Percentiles rank a stretch among this genome's conserved stretches.
Evolutionary conservation across 2,113 vertebrate genomes (phyloP).

Genomic region (Xerus inauris): DNA sequence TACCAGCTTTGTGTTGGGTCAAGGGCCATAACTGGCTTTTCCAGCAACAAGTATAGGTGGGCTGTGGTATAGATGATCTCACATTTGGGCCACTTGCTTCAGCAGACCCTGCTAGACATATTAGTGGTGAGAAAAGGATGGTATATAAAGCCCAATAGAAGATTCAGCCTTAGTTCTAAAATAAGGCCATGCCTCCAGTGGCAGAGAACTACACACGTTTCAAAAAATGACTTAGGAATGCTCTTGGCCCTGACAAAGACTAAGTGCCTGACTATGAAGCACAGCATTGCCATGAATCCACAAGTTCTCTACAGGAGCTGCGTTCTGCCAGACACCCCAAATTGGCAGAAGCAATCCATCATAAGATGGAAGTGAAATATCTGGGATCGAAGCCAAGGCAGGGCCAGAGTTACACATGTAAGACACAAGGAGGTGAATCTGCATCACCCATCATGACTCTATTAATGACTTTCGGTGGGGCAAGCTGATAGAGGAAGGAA

Average conservation of each 20-base stretch:
- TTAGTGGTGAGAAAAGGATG: not conserved
- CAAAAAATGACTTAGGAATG: not conserved
- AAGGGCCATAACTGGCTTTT: not conserved
- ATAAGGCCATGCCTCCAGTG: not conserved
- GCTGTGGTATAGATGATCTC: not conserved
- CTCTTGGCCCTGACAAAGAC: not conserved
- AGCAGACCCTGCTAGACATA: not conserved
- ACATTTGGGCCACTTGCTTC: not conserved
- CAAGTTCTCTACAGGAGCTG: not conserved
- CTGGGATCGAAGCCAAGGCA: not conserved
- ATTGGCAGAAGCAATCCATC: not conserved
- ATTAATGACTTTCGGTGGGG: not conserved
- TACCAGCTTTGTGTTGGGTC: not conserved
- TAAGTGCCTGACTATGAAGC: not conserved
- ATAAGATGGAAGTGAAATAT: not conserved
- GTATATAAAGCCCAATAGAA: not conserved
- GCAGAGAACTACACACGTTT: not conserved
- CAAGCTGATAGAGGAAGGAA: not conserved
- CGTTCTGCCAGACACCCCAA: not conserved
- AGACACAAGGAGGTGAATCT: not conserved
- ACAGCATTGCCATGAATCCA: not conserved
- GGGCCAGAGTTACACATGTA: not conserved
- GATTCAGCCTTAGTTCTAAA: slow-evolving; percentile 13
- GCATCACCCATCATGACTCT: not conserved
- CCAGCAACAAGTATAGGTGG: not conserved